Conservation (phyloP, 2,113 vertebrate species). For the Trogon melanurus region DNA sequence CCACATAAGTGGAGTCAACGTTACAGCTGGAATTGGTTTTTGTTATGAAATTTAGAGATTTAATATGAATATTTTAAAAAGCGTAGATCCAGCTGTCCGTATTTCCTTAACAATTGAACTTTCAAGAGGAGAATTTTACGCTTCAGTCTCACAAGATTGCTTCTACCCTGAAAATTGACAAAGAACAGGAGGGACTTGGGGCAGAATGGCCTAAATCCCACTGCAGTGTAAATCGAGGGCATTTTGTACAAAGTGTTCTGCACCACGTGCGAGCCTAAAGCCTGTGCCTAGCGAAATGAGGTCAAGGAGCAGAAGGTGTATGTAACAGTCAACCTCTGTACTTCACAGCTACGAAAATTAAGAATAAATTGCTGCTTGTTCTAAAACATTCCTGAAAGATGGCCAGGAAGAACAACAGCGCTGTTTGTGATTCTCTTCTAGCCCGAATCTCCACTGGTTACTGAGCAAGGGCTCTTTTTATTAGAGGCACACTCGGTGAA, state of each 20-base stretch:
- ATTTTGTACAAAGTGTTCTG: not conserved
- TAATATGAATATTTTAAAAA: not conserved
- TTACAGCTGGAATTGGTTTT: not conserved
- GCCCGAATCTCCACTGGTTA: not conserved
- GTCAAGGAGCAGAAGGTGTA: not conserved
- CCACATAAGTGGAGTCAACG: not conserved
- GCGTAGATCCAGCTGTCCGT: not conserved
- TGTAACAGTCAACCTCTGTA: not conserved
- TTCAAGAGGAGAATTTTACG: not conserved
- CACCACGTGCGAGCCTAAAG: not conserved
- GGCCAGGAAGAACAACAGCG: slow-evolving; percentile 8
- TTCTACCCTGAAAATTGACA: not conserved
- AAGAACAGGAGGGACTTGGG: not conserved
- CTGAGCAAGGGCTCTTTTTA: not conserved
- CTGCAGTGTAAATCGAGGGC: not conserved
- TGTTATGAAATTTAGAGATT: not conserved
- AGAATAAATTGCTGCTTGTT: not conserved
- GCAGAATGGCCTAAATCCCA: not conserved
- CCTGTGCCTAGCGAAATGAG: not conserved
- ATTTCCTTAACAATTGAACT: not conserved
- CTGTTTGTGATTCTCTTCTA: not conserved
- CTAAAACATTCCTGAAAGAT: not conserved
- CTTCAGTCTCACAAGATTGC: not conserved
- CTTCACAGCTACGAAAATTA: not conserved
- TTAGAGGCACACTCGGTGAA: not conserved